A percentile compares a stretch with the other conserved stretches of the same genome.
These are phyloP conservation scores for Melanocharis versteri DNA, from an alignment of 2,113 vertebrate genomes.

Conservation along the genomic window DNA sequence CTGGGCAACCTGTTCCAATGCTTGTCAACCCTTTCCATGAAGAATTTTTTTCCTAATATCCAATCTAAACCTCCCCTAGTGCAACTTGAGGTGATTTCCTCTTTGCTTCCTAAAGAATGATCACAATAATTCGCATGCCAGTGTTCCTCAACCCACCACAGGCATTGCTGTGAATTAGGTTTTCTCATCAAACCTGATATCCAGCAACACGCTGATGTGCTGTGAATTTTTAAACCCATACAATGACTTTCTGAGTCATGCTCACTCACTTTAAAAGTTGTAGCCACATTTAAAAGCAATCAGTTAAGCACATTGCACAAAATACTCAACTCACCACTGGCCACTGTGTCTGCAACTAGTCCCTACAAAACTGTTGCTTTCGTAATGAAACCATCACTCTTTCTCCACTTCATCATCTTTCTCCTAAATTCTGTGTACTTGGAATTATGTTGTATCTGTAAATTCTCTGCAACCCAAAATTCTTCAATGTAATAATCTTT, in stretches of 20 bases:
- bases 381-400: background rate
- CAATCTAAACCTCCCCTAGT: background rate
- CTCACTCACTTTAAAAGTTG: background rate
- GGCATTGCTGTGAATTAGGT: background rate
- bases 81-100: background rate
- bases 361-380: background rate
- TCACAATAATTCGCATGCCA: background rate
- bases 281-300: background rate
- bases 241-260: background rate
- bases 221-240: background rate
- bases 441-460: background rate
- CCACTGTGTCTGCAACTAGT: background rate
- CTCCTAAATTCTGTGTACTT: background rate
- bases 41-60: background rate
- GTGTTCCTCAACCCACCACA: background rate
- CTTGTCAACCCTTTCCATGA: background rate
- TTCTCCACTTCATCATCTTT: background rate
- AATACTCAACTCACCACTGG: background rate
- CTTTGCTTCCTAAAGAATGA: background rate
- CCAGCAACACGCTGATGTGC: background rate
- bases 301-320: background rate
- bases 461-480: background rate
- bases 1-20: background rate
- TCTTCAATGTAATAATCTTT: background rate
- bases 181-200: background rate